These are phyloP conservation scores for Coenobita brevimanus DNA, from an alignment of 1,140 invertebrate genomes.

Conservation along the genomic window DNA sequence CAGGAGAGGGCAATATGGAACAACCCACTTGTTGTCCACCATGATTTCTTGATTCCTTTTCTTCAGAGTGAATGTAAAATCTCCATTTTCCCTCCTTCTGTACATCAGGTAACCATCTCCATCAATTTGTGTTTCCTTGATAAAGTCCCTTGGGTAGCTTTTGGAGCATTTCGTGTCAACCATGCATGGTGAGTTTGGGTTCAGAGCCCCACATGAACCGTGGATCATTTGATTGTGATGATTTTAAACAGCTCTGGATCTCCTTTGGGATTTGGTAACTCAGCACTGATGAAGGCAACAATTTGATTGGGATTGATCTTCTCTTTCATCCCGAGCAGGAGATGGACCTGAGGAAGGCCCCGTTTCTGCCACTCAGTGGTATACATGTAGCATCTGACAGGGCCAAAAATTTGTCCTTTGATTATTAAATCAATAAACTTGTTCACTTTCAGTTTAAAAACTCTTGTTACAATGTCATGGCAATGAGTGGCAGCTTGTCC, in stretches of 20 bases:
- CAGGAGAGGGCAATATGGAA: too few relatives aligned
- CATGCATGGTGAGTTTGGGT: slow-evolving; percentile 64
- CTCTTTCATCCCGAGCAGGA: not conserved
- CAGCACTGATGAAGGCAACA: not conserved
- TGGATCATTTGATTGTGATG: too few relatives aligned
- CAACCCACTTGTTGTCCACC: too few relatives aligned
- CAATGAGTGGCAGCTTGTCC: slow-evolving; percentile 33
- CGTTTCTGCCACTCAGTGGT: slow-evolving; percentile 77
- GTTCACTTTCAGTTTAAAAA: not conserved
- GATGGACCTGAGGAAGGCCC: slow-evolving; percentile 68
- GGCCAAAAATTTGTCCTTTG: slow-evolving; percentile 67
- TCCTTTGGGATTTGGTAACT: not conserved
- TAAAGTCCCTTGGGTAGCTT: not conserved
- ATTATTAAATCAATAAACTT: slow-evolving; percentile 72
- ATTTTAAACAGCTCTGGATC: slow-evolving; percentile 8
- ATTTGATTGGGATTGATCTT: slow-evolving; percentile 8
- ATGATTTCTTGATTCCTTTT: too few relatives aligned
- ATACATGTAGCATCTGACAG: too few relatives aligned
- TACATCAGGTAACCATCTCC: slow-evolving; percentile 5
- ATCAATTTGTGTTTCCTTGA: not conserved
- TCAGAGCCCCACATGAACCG: slow-evolving; percentile 65
- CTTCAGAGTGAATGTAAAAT: too few relatives aligned
- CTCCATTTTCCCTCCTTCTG: too few relatives aligned
- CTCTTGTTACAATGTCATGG: slow-evolving; percentile 5
- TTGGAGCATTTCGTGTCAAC: slow-evolving; percentile 60